Percentiles rank a stretch among this genome's conserved stretches.
phyloP scores from a whole-genome alignment of 2,113 vertebrate genomes.

The Capricornis sumatraensis region DNA sequence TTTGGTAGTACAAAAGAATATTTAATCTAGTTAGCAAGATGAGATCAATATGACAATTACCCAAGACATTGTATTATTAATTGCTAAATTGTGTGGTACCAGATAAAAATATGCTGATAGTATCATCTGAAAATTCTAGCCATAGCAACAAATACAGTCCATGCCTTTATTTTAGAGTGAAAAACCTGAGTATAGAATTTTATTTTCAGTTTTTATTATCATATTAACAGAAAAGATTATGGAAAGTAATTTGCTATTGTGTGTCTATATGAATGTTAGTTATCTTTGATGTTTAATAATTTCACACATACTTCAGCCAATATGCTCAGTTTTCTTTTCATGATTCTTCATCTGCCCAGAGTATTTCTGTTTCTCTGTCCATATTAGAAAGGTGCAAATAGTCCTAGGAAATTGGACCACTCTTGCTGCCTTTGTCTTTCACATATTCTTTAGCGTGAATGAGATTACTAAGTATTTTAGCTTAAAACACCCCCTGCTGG shows the following conservation, averaged over 20 bases:
- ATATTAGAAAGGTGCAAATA: neutral
- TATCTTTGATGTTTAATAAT: conserved; percentile 4
- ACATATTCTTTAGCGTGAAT: neutral
- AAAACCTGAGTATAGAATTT: neutral
- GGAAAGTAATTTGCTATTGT: neutral
- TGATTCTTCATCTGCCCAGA: neutral
- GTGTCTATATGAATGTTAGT: neutral
- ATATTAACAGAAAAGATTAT: conserved; percentile 7
- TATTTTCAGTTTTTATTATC: neutral
- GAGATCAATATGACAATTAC: conserved; percentile 28
- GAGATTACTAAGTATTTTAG: conserved; percentile 26
- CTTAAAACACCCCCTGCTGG: neutral
- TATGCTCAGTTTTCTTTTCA: neutral
- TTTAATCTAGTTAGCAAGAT: neutral
- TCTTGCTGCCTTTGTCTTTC: neutral
- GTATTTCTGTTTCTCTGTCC: neutral
- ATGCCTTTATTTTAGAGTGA: conserved; percentile 37
- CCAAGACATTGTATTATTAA: neutral
- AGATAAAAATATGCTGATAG: neutral
- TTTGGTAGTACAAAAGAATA: neutral
- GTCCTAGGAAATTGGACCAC: neutral
- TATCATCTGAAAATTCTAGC: neutral
- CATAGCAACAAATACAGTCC: neutral
- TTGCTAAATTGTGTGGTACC: neutral
- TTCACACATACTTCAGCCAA: neutral